Percentiles rank a stretch among this genome's conserved stretches.
These are phyloP conservation scores for Podocnemis expansa DNA, from an alignment of 2,113 vertebrate species.

Conservation along the genomic window DNA sequence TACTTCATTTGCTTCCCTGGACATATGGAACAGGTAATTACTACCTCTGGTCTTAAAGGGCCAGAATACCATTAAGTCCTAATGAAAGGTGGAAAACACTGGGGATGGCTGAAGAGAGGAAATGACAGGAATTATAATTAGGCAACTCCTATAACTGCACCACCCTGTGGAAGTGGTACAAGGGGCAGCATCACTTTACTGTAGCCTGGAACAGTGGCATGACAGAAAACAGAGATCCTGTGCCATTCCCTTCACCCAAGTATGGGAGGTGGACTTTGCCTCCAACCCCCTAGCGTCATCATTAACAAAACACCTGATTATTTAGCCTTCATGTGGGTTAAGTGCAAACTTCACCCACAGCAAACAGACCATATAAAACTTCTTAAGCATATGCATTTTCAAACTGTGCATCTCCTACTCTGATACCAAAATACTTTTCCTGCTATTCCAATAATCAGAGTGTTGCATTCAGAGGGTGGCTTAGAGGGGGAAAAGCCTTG, in stretches of 20 bases:
- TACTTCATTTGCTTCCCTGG: not conserved
- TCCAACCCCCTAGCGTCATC: not conserved
- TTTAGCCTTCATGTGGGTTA: not conserved
- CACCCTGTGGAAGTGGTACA: not conserved
- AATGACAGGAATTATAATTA: not conserved
- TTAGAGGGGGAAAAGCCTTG: not conserved
- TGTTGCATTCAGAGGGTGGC: not conserved
- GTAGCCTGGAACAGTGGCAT: not conserved
- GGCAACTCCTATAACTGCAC: not conserved
- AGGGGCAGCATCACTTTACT: not conserved
- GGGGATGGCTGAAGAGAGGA: not conserved
- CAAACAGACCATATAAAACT: not conserved
- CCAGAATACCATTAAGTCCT: not conserved
- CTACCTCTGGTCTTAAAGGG: not conserved
- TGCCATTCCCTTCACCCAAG: not conserved
- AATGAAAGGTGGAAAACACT: not conserved
- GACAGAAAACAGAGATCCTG: not conserved
- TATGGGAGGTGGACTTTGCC: not conserved
- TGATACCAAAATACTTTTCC: too few relatives aligned
- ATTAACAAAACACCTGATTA: not conserved
- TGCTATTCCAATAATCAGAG: not conserved
- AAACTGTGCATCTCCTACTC: not conserved
- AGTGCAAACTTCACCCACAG: not conserved
- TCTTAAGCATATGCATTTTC: not conserved
- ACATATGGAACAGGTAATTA: not conserved